These are phyloP conservation scores for Lophura nycthemera DNA, from an alignment of 2,113 vertebrate species.

Conservation along the genomic window DNA sequence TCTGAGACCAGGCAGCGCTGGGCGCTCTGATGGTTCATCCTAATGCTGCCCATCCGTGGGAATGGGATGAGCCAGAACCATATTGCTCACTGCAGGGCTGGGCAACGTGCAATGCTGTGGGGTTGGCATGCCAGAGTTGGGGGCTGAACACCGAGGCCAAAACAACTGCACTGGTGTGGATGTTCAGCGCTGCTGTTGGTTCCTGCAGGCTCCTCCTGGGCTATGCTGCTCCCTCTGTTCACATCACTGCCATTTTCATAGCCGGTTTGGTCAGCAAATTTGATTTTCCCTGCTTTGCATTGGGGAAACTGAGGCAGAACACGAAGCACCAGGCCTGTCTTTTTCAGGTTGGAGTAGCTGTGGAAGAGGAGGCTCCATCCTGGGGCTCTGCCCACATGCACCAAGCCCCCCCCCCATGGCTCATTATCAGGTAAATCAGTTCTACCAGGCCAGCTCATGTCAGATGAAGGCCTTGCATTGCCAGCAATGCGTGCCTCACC, in stretches of 20 bases:
- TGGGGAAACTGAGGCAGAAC: neutral
- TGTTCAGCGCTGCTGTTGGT: neutral
- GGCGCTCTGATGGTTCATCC: accelerated
- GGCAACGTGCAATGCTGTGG: accelerated
- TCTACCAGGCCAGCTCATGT: accelerated
- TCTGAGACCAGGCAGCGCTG: accelerated
- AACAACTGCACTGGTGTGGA: too few relatives aligned
- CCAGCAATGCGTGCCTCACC: neutral
- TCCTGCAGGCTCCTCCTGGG: neutral
- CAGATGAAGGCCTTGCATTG: accelerated
- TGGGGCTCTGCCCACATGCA: accelerated
- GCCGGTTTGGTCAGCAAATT: neutral
- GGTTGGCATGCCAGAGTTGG: neutral
- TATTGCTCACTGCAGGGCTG: accelerated
- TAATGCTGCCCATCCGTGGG: accelerated
- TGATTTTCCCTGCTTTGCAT: neutral
- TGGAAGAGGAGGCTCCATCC: neutral
- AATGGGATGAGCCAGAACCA: neutral
- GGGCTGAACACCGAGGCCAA: accelerated
- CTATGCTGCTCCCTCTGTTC: neutral
- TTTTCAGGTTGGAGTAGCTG: accelerated
- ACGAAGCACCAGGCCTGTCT: accelerated
- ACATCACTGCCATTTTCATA: accelerated
- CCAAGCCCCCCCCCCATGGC: neutral
- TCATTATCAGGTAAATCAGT: neutral